Evolutionary conservation across 2,888 invertebrate species (phyloP).

Genomic region (Leptinotarsa peninsularis): DNA sequence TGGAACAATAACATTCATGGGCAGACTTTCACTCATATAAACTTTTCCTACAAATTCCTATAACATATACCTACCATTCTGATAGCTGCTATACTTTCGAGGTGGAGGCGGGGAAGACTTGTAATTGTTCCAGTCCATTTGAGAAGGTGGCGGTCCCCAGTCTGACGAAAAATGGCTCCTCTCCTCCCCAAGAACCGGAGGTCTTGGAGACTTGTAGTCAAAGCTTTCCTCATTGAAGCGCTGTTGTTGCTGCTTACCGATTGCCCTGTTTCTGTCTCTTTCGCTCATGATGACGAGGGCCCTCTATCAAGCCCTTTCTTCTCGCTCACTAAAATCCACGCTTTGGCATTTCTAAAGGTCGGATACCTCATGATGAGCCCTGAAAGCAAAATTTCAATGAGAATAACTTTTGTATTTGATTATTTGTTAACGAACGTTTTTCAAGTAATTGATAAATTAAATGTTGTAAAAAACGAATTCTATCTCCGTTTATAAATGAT

Average conservation of each 20-base stretch:
- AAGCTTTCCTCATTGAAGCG: conserved; percentile 59
- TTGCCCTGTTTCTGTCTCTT: conserved; percentile 47
- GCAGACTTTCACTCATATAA: too few relatives aligned
- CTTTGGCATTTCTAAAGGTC: conserved; percentile 41
- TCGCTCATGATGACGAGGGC: conserved; percentile 59
- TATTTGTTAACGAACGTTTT: background rate
- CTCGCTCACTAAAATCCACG: conserved; percentile 42
- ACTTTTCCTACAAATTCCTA: background rate
- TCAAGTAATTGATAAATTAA: background rate
- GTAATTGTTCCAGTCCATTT: conserved; percentile 54
- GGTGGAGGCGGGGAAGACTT: conserved; percentile 57
- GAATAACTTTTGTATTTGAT: too few relatives aligned
- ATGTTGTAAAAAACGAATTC: background rate
- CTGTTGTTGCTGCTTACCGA: conserved; percentile 45
- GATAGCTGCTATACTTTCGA: conserved; percentile 51
- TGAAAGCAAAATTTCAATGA: conserved; percentile 47
- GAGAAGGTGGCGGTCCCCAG: conserved; percentile 53
- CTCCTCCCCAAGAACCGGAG: conserved; percentile 86
- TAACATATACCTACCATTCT: conserved; percentile 50
- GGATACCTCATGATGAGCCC: conserved; percentile 60
- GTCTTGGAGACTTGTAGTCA: conserved; percentile 80
- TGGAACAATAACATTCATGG: too few relatives aligned
- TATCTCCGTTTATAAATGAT: too few relatives aligned
- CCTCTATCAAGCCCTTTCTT: conserved; percentile 50
- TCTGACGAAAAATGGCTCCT: conserved; percentile 63